A percentile compares a stretch with the other conserved stretches of the same genome.
Conservation (phyloP, 2,888 invertebrate species). For the Alloscopus bannaensis region DNA sequence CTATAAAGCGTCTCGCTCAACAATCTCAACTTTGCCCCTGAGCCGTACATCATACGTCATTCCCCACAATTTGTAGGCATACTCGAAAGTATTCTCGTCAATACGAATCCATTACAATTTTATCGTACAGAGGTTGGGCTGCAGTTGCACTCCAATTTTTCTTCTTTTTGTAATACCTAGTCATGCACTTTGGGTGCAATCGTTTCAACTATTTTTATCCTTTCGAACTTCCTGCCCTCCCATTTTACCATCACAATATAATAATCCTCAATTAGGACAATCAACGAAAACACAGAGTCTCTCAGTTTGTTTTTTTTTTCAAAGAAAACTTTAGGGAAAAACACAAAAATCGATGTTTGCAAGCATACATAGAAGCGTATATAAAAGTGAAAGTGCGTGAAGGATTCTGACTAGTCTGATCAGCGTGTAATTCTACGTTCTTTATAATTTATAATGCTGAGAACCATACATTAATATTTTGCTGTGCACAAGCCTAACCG, state of each 20-base stretch:
- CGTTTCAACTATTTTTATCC: too few relatives aligned
- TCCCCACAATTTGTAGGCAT: too few relatives aligned
- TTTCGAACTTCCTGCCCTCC: constrained; percentile 36
- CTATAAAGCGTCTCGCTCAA: neutral
- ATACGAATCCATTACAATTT: too few relatives aligned
- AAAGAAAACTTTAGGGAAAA: neutral
- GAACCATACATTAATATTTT: too few relatives aligned
- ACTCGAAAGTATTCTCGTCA: too few relatives aligned
- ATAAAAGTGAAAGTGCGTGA: neutral
- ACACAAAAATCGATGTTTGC: neutral
- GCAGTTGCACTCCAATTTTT: constrained; percentile 27
- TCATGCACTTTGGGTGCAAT: too few relatives aligned
- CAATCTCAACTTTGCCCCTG: neutral
- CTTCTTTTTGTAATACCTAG: too few relatives aligned
- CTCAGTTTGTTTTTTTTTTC: constrained; percentile 30
- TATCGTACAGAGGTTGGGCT: too few relatives aligned
- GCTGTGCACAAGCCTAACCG: too few relatives aligned
- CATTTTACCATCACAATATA: constrained; percentile 31
- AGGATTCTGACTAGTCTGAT: neutral
- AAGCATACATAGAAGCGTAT: neutral
- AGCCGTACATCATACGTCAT: too few relatives aligned
- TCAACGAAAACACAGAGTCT: constrained; percentile 36
- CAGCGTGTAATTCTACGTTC: constrained; percentile 15
- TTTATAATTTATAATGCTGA: too few relatives aligned
- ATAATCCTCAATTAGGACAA: constrained; percentile 48